Evolutionary conservation across 2,797 vertebrate genomes (phyloP).

Genomic region (Pseudocheirus occidentalis): DNA sequence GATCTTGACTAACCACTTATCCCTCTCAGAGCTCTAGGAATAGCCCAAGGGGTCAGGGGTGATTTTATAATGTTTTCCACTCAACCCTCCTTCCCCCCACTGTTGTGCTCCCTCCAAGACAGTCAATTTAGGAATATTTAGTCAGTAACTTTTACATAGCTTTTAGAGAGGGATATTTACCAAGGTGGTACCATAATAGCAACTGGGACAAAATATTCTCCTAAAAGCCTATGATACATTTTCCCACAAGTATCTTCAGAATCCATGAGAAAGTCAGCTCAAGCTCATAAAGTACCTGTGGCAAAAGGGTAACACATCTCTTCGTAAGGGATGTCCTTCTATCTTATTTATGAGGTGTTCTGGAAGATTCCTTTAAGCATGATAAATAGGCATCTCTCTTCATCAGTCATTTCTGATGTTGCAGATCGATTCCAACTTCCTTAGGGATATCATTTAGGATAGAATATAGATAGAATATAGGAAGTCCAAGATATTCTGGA

Average conservation of each 20-base stretch:
- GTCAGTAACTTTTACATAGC: neutral
- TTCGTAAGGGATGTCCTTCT: neutral
- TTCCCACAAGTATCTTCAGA: neutral
- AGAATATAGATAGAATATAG: neutral
- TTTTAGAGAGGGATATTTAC: neutral
- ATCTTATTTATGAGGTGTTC: neutral
- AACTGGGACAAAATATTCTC: neutral
- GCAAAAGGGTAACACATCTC: neutral
- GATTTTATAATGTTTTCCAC: neutral
- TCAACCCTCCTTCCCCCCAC: neutral
- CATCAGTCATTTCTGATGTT: neutral
- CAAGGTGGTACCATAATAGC: neutral
- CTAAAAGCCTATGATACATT: neutral
- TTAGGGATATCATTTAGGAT: neutral
- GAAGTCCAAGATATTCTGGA: neutral
- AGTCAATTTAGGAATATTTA: neutral
- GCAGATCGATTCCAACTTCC: neutral
- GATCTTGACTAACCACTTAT: neutral
- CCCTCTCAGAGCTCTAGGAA: neutral
- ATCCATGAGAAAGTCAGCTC: neutral
- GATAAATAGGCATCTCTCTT: neutral
- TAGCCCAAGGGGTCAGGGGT: fast-evolving
- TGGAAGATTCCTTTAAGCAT: neutral
- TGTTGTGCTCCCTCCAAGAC: neutral
- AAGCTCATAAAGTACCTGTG: neutral